Evolutionary conservation across 2,113 vertebrate species (phyloP).

Genomic region (Nibea coibor): DNA sequence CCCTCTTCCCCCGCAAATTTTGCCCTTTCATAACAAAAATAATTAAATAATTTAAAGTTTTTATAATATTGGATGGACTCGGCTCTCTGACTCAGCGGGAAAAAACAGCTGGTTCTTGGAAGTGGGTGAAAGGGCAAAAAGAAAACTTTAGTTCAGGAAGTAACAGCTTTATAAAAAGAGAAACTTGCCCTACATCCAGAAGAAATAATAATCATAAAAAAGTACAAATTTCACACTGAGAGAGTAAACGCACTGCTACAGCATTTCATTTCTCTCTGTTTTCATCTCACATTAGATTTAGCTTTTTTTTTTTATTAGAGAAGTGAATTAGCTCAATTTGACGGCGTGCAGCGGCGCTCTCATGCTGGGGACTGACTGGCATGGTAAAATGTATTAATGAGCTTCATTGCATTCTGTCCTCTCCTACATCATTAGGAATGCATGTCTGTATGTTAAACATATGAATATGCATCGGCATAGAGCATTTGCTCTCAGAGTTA

Average conservation of each 20-base stretch:
- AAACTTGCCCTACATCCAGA: neutral
- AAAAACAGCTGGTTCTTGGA: neutral
- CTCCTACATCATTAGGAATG: constrained; percentile 77
- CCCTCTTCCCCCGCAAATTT: neutral
- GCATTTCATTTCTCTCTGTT: constrained; percentile 39
- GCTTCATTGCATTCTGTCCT: constrained; percentile 74
- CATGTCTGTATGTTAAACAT: constrained; percentile 86
- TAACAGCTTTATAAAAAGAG: constrained; percentile 6
- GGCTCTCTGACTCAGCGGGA: neutral
- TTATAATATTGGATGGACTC: neutral
- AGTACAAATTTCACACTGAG: neutral
- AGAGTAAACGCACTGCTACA: constrained; percentile 17
- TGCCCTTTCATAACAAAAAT: neutral
- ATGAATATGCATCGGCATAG: constrained; percentile 86
- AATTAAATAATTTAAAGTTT: neutral
- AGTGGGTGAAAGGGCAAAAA: constrained; percentile 10
- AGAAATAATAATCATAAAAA: constrained; percentile 13
- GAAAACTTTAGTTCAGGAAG: neutral
- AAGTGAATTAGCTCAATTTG: constrained; percentile 65
- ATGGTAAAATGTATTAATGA: constrained; percentile 82
- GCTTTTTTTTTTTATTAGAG: constrained; percentile 32
- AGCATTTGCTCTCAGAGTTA: constrained; percentile 81
- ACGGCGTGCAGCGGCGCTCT: constrained; percentile 38
- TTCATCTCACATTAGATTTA: constrained; percentile 23
- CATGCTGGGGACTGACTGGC: constrained; percentile 72